Base-by-base conservation (phyloP, 2,888 invertebrate genomes). In the Crematogaster levior region DNA sequence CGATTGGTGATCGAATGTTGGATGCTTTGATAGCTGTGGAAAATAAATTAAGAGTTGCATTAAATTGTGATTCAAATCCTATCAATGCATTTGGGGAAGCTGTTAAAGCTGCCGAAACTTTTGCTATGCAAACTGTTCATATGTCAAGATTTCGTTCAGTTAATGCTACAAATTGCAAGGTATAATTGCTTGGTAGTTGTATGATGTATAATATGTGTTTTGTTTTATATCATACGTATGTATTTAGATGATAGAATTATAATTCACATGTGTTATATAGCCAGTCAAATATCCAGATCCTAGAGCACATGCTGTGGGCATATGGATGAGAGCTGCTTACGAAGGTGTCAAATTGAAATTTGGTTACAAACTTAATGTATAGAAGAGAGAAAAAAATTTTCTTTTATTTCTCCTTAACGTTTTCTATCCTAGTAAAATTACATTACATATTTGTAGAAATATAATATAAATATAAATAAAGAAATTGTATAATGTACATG, bases 1-100 rank as follows among this genome's bases (percentile, higher is more conserved):
- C 95, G 85, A 95, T 96, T 7, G 97, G 97, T 0, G 96, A 97
- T 91, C 95, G 97, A 85, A 97, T 97, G 96, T 96, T 97, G 85
- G 94, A 94, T 87, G 93, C 94, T 37, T 87, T 95, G 48, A 85
- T 89, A 61, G 88, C 90, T 18, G 93, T 92, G 40, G 89, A 91
- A 56, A 81, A 75, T 51, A 85, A 87, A 18, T 86, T 94, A n/a
- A 86, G 89, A 84, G 85, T 91, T 24, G 85, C 90, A 65, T 87
- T 92, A 40, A 70, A 40, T n/a, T 34, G 53, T 37, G 89, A 88
- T 15, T 72, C 81, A 56, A 81, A 91, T 61, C 89, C 88, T 37
- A 85, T 95, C 24, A 89, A 93, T 51, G 93, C 94, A 56, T 94
- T 95, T 74, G 94, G 93, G 12, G 75, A 89, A 24, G 95, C 93